Conservation (phyloP, 2,888 invertebrate species). For the Vanessa cardui region DNA sequence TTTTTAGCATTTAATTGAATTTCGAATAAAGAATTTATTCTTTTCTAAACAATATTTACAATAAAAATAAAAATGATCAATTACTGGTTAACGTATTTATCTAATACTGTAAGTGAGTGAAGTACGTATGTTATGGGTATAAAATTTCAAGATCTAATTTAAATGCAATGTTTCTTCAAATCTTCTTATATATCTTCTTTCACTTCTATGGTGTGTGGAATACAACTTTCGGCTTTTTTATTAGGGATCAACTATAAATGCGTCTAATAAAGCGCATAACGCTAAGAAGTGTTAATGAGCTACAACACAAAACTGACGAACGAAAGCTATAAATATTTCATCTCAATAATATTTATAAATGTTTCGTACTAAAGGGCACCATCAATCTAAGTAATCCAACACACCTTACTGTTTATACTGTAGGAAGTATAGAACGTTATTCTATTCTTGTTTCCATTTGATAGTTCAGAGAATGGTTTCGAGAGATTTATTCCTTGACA, state of each 20-base stretch:
- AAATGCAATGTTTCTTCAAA: too few relatives aligned
- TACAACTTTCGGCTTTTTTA: too few relatives aligned
- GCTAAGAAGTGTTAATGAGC: background rate
- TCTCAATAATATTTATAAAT: constrained; percentile 10
- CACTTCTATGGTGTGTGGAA: too few relatives aligned
- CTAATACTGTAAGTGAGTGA: too few relatives aligned
- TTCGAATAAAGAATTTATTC: too few relatives aligned
- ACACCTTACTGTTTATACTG: constrained; percentile 25
- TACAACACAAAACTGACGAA: background rate
- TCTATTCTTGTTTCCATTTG: constrained; percentile 37
- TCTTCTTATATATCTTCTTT: too few relatives aligned
- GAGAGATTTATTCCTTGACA: constrained; percentile 39
- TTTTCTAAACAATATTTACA: too few relatives aligned
- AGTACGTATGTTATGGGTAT: too few relatives aligned
- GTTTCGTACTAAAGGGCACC: constrained; percentile 14
- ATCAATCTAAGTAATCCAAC: constrained; percentile 33
- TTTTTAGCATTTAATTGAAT: too few relatives aligned
- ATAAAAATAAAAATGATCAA: too few relatives aligned
- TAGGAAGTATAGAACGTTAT: constrained; percentile 30
- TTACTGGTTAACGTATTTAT: too few relatives aligned
- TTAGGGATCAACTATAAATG: background rate
- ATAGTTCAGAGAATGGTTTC: constrained; percentile 35
- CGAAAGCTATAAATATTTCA: constrained; percentile 6
- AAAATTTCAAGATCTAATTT: too few relatives aligned
- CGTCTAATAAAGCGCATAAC: background rate